Base-by-base conservation (phyloP, 2,113 vertebrate species). In the Noctilio leporinus region DNA sequence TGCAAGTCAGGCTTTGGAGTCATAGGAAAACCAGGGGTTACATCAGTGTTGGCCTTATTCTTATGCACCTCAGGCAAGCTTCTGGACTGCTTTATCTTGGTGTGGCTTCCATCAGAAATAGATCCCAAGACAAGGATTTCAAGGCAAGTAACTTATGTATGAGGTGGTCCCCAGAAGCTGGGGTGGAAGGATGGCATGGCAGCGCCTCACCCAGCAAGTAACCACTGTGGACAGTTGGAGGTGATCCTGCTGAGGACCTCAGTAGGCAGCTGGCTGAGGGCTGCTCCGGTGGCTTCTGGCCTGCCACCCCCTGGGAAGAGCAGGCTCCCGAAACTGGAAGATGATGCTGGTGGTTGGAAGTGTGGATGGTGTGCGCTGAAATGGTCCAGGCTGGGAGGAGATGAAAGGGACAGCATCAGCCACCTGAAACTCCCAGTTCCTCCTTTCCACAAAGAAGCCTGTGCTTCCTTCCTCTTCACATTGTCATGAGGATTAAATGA, bases 311-410 rank as follows among this genome's bases (percentile, higher is more conserved):
- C 7, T 5, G 11, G 5, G 7, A 2, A 19, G 38, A 78, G 33
- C 7, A 9, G 33, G 40, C 62, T 57, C 30, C 80, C 38, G 9
- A 1, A 12, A 2, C 12, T 20, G 16, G 33, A 35, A 3, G 8
- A 1, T 26, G 62, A 1, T 12, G 33, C 49, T 24, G 24, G 49
- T 12, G 10, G 7, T 3, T 43, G n/a, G 22, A 78, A n/a, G 35
- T 17, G 8, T 24, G 17, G 20, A 22, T 19, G 47, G 35, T 1
- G 0, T 20, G 17, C 0, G 0, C 2, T 14, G 28, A 84, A 26
- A n/a, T 8, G 30, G 38, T 9, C 26, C 33, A 35, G 8, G 16
- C 65, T 3, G 7, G 2, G 26, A 59, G 38, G 51, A 40, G 35
- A n/a, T 0, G 47, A 80, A 55, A 75, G 22, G 5, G 14, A 3